Percentiles rank a stretch among this genome's conserved stretches.
These are phyloP conservation scores for Pteropus alecto DNA, from an alignment of 2,113 vertebrate species.

Conservation along the genomic window DNA sequence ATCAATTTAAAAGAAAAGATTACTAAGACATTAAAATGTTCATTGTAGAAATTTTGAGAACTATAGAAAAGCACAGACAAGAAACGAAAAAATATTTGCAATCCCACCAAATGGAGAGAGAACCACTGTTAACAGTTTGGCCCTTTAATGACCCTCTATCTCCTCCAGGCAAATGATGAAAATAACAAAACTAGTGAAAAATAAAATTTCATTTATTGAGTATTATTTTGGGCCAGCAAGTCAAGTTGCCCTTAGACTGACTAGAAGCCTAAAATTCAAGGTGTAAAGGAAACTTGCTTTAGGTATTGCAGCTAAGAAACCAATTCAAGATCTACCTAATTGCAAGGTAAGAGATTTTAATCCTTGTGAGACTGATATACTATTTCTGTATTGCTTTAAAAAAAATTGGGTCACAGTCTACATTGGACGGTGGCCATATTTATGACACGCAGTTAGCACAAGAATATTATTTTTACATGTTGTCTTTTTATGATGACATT, in stretches of 20 bases:
- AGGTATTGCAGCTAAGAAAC: neutral
- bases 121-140: neutral
- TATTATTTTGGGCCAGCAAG: neutral
- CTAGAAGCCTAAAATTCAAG: neutral
- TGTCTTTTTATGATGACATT: neutral
- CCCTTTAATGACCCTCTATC: neutral
- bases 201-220: neutral
- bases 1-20: neutral
- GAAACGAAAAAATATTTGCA: neutral
- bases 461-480: conserved; percentile 2
- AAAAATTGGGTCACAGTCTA: neutral
- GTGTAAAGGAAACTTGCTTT: neutral
- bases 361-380: neutral
- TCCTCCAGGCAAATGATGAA: neutral
- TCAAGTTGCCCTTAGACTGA: neutral
- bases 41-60: neutral
- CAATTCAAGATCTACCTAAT: neutral
- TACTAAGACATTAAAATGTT: neutral
- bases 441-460: neutral
- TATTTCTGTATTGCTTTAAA: neutral
- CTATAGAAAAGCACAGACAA: neutral
- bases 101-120: neutral
- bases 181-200: neutral
- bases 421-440: neutral
- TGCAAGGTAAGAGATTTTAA: neutral